A percentile compares a stretch with the other conserved stretches of the same genome.
Conservation (phyloP, 2,888 invertebrate species). For the Aethes cnicana region DNA sequence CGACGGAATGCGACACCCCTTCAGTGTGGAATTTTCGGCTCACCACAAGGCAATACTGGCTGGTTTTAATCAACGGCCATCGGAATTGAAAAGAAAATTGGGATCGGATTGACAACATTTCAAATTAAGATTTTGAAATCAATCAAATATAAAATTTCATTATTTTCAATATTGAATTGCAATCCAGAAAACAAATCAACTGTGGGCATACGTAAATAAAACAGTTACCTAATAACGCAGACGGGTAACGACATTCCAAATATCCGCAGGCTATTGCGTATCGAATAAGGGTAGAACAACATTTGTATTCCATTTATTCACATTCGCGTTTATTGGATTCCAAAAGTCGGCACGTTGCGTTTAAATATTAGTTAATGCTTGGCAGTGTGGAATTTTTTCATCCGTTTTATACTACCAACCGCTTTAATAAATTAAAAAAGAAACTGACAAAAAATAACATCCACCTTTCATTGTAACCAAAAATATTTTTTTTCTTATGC, state of each 20-base stretch:
- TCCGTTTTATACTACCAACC: neutral
- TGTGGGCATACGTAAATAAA: too few species aligned
- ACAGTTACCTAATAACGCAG: constrained; percentile 1
- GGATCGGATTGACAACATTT: neutral
- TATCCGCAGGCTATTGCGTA: constrained; percentile 2
- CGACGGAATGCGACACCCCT: constrained; percentile 27
- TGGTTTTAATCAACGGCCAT: constrained; percentile 23
- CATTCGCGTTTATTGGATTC: constrained; percentile 16
- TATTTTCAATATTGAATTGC: neutral
- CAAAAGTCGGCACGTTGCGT: neutral
- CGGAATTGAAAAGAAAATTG: constrained; percentile 3
- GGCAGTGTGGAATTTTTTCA: neutral
- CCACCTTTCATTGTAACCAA: too few species aligned
- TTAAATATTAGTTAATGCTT: constrained; percentile 1
- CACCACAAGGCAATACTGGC: constrained; percentile 18
- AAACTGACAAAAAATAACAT: too few species aligned
- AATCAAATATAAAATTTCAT: neutral
- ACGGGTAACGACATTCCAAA: constrained; percentile 18
- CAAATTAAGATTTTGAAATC: too few species aligned
- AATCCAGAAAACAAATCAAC: neutral
- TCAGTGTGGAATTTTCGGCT: constrained; percentile 21
- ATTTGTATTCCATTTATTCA: constrained; percentile 26
- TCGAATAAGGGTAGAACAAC: constrained; percentile 16
- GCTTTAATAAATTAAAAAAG: too few species aligned
- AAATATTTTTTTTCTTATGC: too few species aligned